Conservation (phyloP, 2,888 invertebrate genomes). For the Agrotis puta region DNA sequence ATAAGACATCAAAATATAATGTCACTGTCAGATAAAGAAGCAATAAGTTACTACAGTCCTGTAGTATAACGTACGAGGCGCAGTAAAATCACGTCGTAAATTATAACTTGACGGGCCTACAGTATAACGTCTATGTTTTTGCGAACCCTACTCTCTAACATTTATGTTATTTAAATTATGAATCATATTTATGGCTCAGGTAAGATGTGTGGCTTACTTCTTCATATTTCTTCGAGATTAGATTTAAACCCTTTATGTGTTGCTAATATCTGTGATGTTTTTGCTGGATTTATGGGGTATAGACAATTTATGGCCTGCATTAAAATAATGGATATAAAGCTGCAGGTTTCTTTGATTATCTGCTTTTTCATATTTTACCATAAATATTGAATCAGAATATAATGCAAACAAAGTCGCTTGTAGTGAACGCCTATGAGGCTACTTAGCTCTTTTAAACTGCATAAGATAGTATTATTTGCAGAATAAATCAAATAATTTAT, state of each 20-base stretch:
- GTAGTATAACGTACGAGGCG: constrained; percentile 50
- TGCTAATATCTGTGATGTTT: constrained; percentile 16
- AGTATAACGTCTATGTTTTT: constrained; percentile 52
- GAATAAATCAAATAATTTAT: too few species aligned
- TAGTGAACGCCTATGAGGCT: background rate
- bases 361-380: background rate
- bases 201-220: constrained; percentile 35
- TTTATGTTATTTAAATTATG: constrained; percentile 65
- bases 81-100: constrained; percentile 64
- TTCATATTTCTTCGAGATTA: constrained; percentile 44
- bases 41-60: constrained; percentile 35
- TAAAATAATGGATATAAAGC: background rate
- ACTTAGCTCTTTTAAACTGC: background rate
- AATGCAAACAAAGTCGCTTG: background rate
- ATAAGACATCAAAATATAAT: constrained; percentile 59
- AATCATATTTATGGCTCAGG: constrained; percentile 56
- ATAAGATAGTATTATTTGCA: too few species aligned
- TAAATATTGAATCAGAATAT: too few species aligned
- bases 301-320: constrained; percentile 6
- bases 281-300: constrained; percentile 6
- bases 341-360: background rate
- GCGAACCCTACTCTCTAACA: constrained; percentile 50
- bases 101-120: constrained; percentile 54
- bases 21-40: constrained; percentile 52
- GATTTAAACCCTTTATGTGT: constrained; percentile 23